Conservation (phyloP, 2,113 vertebrate species). For the Protobothrops mucrosquamatus region DNA sequence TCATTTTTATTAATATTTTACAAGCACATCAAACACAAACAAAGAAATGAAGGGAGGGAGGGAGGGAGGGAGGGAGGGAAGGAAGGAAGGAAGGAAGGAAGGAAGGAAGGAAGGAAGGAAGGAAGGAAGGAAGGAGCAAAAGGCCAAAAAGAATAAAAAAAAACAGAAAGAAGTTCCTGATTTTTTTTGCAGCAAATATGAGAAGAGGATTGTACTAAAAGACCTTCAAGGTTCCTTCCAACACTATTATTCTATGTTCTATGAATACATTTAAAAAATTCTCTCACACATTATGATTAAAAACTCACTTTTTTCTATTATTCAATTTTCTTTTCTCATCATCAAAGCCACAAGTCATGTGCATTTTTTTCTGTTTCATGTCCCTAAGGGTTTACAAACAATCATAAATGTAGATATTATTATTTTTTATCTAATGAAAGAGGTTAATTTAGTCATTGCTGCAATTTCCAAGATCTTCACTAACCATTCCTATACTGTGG, state of each 20-base stretch:
- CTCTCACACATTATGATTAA: not conserved
- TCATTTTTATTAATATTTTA: too few species aligned
- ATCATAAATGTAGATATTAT: not conserved
- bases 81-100: too few species aligned
- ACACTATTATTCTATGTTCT: not conserved
- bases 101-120: too few species aligned
- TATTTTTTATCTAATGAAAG: not conserved
- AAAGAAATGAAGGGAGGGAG: too few species aligned
- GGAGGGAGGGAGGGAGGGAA: too few species aligned
- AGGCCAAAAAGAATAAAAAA: not conserved
- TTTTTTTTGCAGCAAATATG: not conserved
- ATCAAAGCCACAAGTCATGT: not conserved
- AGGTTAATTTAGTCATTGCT: not conserved
- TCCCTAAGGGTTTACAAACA: not conserved
- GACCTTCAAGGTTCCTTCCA: not conserved
- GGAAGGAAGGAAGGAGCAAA: not conserved
- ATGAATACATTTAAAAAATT: not conserved
- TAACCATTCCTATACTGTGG: not conserved
- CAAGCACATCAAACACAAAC: too few species aligned
- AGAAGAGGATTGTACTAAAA: not conserved
- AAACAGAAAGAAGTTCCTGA: not conserved
- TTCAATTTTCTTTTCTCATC: not conserved
- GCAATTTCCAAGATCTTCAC: not conserved
- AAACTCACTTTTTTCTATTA: not conserved
- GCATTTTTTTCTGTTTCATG: not conserved